phyloP scores from a whole-genome alignment of 1,140 invertebrate genomes.

The Phymorhynchus buccinoides region DNA sequence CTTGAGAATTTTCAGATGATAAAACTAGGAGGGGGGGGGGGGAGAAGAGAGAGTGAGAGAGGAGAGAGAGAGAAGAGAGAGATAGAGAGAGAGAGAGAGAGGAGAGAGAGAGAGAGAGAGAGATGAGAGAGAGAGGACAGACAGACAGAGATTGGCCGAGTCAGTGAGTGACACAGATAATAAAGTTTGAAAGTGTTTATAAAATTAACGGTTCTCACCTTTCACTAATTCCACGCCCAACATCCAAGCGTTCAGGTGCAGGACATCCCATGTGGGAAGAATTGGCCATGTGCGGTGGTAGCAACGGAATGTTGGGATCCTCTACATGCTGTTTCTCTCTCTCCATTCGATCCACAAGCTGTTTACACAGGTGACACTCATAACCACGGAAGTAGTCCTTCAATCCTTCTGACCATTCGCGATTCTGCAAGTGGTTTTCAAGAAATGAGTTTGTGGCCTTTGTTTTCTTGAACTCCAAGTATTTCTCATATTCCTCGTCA shows the following conservation, averaged over 20 bases:
- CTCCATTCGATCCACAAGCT: slow-evolving; percentile 43
- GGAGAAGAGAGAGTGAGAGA: not conserved
- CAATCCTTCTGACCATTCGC: slow-evolving; percentile 53
- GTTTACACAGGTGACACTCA: slow-evolving; percentile 59
- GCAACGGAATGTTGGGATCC: slow-evolving; percentile 39
- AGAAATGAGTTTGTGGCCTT: slow-evolving; percentile 56
- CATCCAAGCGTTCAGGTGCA: slow-evolving; percentile 46
- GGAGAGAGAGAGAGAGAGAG: not conserved
- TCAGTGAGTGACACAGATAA: not conserved
- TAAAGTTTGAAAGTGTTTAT: not conserved
- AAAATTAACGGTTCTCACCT: not conserved
- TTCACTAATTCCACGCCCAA: not conserved
- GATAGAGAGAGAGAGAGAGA: not conserved
- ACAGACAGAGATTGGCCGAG: not conserved
- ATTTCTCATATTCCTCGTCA: slow-evolving; percentile 65
- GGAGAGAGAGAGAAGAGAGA: too few relatives aligned
- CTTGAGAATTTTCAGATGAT: too few relatives aligned
- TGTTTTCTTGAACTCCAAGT: slow-evolving; percentile 55
- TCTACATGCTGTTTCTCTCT: slow-evolving; percentile 41
- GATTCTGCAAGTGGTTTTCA: slow-evolving; percentile 46
- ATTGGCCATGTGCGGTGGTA: slow-evolving; percentile 50
- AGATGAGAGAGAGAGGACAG: not conserved
- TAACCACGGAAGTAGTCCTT: slow-evolving; percentile 54
- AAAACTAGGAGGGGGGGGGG: too few relatives aligned
- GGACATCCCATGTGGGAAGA: slow-evolving; percentile 58